Base-by-base conservation (phyloP, 2,113 vertebrate species). In the Hiodon alosoides region DNA sequence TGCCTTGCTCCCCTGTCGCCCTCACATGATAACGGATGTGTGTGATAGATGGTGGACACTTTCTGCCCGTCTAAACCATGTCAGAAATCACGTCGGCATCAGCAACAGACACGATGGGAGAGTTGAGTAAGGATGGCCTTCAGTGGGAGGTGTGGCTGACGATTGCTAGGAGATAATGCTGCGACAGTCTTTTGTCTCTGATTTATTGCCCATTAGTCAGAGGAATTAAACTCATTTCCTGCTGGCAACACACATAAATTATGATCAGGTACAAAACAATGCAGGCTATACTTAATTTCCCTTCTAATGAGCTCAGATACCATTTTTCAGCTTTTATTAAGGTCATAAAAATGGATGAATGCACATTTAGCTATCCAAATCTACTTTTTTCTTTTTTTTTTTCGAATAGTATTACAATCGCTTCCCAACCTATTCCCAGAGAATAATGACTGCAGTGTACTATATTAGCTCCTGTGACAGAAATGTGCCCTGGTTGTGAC, bases 151-250 rank as follows among this genome's bases (percentile, higher is more conserved):
- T 71, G 79, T 79, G 73, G 76, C 46, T 60, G n/a, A 47, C 73
- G 69, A 79, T 70, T 65, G 13, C 69, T 71, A 60, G 66, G 78
- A 64, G 76, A 82, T 79, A 79, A 72, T 51, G 75, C 46, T 48
- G 16, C 31, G 82, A 81, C 79, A 78, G 75, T 67, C 71, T 47
- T 62, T 73, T 73, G 75, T 67, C 70, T 78, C 78, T 84, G 83
- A 84, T 84, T 82, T 81, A 82, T 82, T 81, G 69, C 72, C 81
- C 74, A 81, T 79, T 81, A 82, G 72, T 75, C 69, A 13, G 55
- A 78, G 78, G 78, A 82, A 84, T 82, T 80, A 82, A 82, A 84
- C 72, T 79, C 75, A 74, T 77, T 76, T 77, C 73, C 71, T 69
- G 77, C 71, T 53, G 67, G 74, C 76, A 79, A 82, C 54, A 65